phyloP scores from a whole-genome alignment of 2,113 vertebrate species.

The Ahaetulla prasina region DNA sequence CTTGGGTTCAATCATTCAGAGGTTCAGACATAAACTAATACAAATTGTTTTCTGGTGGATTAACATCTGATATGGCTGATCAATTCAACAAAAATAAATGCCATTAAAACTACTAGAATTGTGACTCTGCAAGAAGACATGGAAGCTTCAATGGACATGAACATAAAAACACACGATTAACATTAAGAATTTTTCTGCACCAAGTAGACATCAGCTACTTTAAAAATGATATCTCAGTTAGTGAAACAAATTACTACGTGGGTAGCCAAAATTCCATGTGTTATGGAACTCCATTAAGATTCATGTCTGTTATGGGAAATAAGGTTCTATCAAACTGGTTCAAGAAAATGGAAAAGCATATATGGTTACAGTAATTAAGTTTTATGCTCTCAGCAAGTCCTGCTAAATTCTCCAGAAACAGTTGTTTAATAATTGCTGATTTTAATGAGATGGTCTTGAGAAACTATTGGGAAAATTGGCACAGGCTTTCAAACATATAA shows the following conservation, averaged over 20 bases:
- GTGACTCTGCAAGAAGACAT: background rate
- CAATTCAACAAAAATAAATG: background rate
- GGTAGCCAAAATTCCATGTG: background rate
- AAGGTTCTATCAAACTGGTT: background rate
- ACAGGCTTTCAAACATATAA: background rate
- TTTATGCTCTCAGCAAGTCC: background rate
- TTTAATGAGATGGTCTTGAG: slow-evolving; percentile 7
- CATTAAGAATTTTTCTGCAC: background rate
- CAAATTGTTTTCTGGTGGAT: background rate
- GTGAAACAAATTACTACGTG: slow-evolving; percentile 7
- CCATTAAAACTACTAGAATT: background rate
- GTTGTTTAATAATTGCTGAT: background rate
- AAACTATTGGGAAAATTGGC: background rate
- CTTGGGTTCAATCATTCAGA: background rate
- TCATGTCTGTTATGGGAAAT: slow-evolving; percentile 11
- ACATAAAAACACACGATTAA: background rate
- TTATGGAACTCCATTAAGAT: background rate
- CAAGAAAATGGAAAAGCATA: background rate
- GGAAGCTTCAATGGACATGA: background rate
- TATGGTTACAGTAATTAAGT: background rate
- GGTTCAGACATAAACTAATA: background rate
- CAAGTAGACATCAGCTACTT: background rate
- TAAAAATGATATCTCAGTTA: background rate
- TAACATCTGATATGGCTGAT: background rate
- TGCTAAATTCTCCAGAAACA: slow-evolving; percentile 20